These are phyloP conservation scores for Nomada flava DNA, from an alignment of 2,888 invertebrate genomes.

Conservation along the genomic window DNA sequence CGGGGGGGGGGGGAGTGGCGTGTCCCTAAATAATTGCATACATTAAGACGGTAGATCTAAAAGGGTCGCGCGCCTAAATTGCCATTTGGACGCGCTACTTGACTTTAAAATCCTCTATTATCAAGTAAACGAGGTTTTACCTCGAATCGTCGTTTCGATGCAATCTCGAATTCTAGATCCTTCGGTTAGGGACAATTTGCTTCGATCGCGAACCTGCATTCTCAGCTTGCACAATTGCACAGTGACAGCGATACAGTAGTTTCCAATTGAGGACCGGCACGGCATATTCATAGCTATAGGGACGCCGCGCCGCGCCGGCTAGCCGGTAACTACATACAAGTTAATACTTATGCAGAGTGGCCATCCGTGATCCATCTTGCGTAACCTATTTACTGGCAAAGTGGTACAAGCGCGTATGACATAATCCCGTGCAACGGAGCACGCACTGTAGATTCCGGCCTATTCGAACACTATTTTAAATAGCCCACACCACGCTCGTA, in stretches of 20 bases:
- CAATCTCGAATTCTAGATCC: background rate
- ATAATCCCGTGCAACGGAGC: slow-evolving; percentile 71
- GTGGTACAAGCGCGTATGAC: slow-evolving; percentile 74
- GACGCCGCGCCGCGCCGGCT: slow-evolving; percentile 32
- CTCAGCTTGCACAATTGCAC: slow-evolving; percentile 22
- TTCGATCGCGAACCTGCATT: slow-evolving; percentile 19
- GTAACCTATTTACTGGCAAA: slow-evolving; percentile 79
- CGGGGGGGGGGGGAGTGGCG: background rate
- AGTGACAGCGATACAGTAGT: slow-evolving; percentile 9
- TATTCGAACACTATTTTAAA: slow-evolving; percentile 64
- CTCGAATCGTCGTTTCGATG: background rate
- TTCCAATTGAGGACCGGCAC: slow-evolving; percentile 14
- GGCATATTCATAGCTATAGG: background rate
- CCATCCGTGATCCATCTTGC: slow-evolving; percentile 79
- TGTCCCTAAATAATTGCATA: slow-evolving; percentile 11
- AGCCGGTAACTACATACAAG: slow-evolving; percentile 48
- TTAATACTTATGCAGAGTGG: slow-evolving; percentile 68
- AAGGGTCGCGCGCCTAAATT: background rate
- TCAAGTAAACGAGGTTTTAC: background rate
- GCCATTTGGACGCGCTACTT: too few relatives aligned
- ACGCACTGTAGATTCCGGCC: slow-evolving; percentile 60
- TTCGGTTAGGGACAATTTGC: background rate
- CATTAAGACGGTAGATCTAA: slow-evolving; percentile 16
- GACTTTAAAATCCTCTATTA: background rate
- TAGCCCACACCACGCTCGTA: slow-evolving; percentile 42